Percentiles rank a stretch among this genome's conserved stretches.
These are phyloP conservation scores for Sciurus vulgaris DNA, from an alignment of 2,797 vertebrate genomes.

Conservation along the genomic window DNA sequence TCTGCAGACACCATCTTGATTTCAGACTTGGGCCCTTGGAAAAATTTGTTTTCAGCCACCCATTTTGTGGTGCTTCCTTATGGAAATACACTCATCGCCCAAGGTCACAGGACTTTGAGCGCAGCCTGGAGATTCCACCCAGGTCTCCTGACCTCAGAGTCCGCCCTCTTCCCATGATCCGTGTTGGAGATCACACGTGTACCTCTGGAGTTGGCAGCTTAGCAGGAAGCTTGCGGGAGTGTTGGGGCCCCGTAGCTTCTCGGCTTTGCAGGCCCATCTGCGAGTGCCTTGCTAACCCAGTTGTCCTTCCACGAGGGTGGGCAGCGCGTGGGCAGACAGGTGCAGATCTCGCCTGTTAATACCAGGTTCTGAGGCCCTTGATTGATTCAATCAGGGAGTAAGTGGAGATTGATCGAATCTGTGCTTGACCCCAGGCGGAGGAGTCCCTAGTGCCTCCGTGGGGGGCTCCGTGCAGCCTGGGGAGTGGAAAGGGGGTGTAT, in stretches of 20 bases:
- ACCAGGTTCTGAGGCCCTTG: not conserved
- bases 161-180: not conserved
- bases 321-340: not conserved
- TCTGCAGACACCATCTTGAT: no score
- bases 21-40: not conserved
- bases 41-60: not conserved
- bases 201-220: not conserved
- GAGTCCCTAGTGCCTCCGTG: rapidly evolving
- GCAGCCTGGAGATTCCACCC: not conserved
- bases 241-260: not conserved
- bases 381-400: not conserved
- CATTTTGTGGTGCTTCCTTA: not conserved
- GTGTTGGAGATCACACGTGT: not conserved
- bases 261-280: not conserved
- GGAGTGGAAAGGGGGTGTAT: no score
- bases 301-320: not conserved
- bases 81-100: not conserved
- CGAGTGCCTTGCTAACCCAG: not conserved
- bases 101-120: not conserved
- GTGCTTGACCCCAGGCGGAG: not conserved
- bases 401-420: not conserved
- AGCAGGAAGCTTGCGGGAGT: not conserved
- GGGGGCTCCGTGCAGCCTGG: not conserved
- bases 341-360: not conserved
- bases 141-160: not conserved